phyloP scores from a whole-genome alignment of 1,140 invertebrate species.

The Akabosia matsudoensis region DNA sequence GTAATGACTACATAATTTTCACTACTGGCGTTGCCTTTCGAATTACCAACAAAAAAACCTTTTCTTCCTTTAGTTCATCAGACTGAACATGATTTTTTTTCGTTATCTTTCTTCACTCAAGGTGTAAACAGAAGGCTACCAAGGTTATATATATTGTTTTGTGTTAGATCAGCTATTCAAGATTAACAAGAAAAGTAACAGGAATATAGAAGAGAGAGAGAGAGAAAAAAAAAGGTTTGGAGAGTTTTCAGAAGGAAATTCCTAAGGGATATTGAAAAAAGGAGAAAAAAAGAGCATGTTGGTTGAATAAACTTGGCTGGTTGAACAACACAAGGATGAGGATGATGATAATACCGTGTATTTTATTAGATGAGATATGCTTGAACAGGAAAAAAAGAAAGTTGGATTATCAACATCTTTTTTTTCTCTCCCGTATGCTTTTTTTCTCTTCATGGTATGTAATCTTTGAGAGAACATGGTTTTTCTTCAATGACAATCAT shows the following conservation, averaged over 20 bases:
- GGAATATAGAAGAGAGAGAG: background rate
- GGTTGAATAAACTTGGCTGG: background rate
- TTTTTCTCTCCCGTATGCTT: too few relatives aligned
- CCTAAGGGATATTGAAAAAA: conserved; percentile 10
- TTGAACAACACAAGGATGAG: background rate
- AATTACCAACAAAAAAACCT: conserved; percentile 9
- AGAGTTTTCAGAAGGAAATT: background rate
- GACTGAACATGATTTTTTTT: too few relatives aligned
- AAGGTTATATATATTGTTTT: too few relatives aligned
- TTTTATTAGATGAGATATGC: background rate
- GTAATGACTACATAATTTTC: conserved; percentile 39
- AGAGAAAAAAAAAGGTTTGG: background rate
- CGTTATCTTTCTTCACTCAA: background rate
- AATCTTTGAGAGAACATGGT: too few relatives aligned
- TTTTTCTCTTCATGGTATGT: too few relatives aligned
- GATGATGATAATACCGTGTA: background rate
- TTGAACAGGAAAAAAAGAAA: background rate
- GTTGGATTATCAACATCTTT: background rate
- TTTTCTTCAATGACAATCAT: too few relatives aligned
- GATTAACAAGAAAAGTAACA: background rate
- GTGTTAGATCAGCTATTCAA: too few relatives aligned
- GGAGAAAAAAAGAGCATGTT: background rate
- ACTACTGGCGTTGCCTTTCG: conserved; percentile 26
- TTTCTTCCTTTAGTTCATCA: background rate
- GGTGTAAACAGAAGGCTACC: background rate